These are phyloP conservation scores for Falco concolor DNA, from an alignment of 2,797 vertebrate species.

Conservation along the genomic window DNA sequence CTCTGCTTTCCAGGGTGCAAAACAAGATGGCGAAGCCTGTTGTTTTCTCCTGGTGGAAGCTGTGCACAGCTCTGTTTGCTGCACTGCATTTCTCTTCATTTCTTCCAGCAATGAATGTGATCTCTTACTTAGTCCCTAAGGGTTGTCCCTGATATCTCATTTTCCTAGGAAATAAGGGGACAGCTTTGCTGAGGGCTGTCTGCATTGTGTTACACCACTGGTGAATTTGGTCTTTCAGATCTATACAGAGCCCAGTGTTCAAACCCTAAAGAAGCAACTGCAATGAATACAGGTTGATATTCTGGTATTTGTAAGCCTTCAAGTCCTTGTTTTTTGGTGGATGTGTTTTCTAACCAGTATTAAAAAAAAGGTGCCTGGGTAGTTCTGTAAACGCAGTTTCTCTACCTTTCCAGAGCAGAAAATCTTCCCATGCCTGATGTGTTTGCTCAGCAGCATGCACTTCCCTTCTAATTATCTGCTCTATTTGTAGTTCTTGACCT, in stretches of 20 bases:
- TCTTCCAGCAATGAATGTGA: not conserved
- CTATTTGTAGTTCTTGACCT: slow-evolving; percentile 50
- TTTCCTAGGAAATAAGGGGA: not conserved
- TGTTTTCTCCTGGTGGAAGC: not conserved
- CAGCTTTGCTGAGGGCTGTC: not conserved
- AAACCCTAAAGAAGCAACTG: not conserved
- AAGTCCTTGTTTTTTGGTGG: not conserved
- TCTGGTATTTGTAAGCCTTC: not conserved
- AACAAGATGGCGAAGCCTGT: not conserved
- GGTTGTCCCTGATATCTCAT: not conserved
- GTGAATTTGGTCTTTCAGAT: not conserved
- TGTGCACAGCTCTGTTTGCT: not conserved
- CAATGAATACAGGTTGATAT: not conserved
- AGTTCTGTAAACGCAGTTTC: not conserved
- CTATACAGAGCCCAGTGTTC: not conserved
- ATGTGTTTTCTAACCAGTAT: not conserved
- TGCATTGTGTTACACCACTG: not conserved
- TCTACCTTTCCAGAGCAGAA: slow-evolving; percentile 12
- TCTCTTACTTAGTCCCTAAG: not conserved
- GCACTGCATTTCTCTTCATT: not conserved
- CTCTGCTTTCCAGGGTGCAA: not conserved
- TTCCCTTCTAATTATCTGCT: slow-evolving; percentile 52
- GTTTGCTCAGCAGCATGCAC: slow-evolving; percentile 11
- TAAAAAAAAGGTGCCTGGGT: not conserved
- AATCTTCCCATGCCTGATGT: not conserved